Evolutionary conservation across 2,113 vertebrate genomes (phyloP).

Genomic region (Actenoides lindsayi): DNA sequence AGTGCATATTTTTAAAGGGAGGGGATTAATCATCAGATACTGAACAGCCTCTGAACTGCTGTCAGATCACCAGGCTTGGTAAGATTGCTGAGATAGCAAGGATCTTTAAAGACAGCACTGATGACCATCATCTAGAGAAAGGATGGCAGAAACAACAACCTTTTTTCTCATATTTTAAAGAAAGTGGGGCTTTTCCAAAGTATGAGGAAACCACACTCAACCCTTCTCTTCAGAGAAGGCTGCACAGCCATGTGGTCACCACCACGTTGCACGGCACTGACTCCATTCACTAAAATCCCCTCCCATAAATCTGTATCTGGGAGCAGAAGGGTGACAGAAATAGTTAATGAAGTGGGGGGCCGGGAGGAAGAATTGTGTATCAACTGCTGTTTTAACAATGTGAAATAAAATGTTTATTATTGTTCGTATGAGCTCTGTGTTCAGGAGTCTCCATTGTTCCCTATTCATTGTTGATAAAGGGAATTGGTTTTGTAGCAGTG

Average conservation of each 20-base stretch:
- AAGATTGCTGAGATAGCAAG: conserved; percentile 12
- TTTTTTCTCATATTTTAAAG: neutral
- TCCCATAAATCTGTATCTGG: neutral
- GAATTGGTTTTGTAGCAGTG: neutral
- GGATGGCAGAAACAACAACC: neutral
- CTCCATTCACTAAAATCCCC: neutral
- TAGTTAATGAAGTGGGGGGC: neutral
- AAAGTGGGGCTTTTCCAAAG: neutral
- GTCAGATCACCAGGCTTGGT: neutral
- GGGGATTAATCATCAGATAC: conserved; percentile 21
- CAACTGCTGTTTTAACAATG: conserved; percentile 12
- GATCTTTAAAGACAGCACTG: neutral
- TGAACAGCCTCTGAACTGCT: neutral
- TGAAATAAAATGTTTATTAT: conserved; percentile 14
- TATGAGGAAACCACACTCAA: neutral
- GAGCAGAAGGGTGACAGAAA: neutral
- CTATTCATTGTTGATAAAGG: conserved; percentile 27
- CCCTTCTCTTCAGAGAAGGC: neutral
- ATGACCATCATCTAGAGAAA: neutral
- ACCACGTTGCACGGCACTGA: neutral
- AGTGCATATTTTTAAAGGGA: conserved; percentile 56
- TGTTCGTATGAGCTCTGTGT: conserved; percentile 36
- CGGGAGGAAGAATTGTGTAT: neutral
- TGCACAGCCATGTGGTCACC: neutral
- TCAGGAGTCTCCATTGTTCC: conserved; percentile 35